Conservation (phyloP, 2,888 invertebrate genomes). For the Diarsia brunnea region DNA sequence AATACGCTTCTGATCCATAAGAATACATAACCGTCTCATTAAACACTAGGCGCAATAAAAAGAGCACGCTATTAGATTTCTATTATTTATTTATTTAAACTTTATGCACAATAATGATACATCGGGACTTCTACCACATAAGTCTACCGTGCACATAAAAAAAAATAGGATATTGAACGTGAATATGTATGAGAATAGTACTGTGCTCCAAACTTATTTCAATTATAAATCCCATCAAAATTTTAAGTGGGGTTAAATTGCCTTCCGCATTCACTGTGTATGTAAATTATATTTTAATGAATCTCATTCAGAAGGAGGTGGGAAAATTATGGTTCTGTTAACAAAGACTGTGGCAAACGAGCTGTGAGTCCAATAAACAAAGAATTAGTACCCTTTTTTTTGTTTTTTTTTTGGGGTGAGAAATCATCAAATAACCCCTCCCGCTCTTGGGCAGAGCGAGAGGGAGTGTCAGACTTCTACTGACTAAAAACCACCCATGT, state of each 20-base stretch:
- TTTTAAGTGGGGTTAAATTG: conserved; percentile 44
- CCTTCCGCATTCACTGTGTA: conserved; percentile 23
- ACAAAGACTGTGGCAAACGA: neutral
- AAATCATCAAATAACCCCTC: too few species aligned
- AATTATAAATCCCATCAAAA: conserved; percentile 53
- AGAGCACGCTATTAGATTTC: neutral
- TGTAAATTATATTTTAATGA: conserved; percentile 48
- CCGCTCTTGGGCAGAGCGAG: too few species aligned
- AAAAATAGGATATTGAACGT: conserved; percentile 1
- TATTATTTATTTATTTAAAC: too few species aligned
- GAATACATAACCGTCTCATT: too few species aligned
- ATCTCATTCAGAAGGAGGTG: conserved; percentile 10
- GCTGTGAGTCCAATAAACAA: neutral
- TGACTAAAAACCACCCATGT: too few species aligned
- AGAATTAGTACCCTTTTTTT: neutral
- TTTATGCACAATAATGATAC: too few species aligned
- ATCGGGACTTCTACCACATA: too few species aligned
- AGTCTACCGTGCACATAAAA: neutral
- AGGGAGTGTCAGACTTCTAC: too few species aligned
- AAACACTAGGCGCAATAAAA: neutral
- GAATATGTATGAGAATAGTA: conserved; percentile 32
- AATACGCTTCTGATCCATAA: too few species aligned
- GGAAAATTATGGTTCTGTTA: conserved; percentile 6
- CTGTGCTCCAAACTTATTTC: conserved; percentile 41
- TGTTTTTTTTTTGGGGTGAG: too few species aligned